phyloP scores from a whole-genome alignment of 2,113 vertebrate genomes.

The Aphyosemion australe region DNA sequence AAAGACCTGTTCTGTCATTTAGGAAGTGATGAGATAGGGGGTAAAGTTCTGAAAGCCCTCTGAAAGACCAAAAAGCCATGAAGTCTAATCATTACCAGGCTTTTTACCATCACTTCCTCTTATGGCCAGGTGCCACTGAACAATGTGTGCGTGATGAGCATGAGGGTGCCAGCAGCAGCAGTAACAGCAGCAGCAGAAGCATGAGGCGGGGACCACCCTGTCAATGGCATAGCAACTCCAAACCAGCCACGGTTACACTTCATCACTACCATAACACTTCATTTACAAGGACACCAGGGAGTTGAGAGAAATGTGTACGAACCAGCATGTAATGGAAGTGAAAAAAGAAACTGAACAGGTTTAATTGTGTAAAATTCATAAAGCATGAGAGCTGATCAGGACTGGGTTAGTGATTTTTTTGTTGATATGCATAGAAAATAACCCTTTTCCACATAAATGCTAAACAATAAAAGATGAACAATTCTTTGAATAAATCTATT shows the following conservation, averaged over 20 bases:
- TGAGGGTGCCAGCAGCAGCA: constrained; percentile 74
- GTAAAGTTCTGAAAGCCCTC: constrained; percentile 5
- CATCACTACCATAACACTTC: constrained; percentile 69
- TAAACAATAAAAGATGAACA: too few species aligned
- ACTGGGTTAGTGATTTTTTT: not conserved
- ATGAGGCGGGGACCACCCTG: constrained; percentile 68
- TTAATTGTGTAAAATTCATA: constrained; percentile 21
- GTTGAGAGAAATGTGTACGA: constrained; percentile 36
- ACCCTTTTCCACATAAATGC: too few species aligned
- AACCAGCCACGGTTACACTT: constrained; percentile 64
- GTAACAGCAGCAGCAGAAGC: constrained; percentile 30
- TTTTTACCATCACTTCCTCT: constrained; percentile 33
- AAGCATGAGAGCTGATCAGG: not conserved
- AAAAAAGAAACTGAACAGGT: constrained; percentile 13
- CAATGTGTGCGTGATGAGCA: constrained; percentile 72
- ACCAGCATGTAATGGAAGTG: not conserved
- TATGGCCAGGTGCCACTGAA: constrained; percentile 65
- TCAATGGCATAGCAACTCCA: constrained; percentile 59
- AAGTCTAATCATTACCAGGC: constrained; percentile 46
- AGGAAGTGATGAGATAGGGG: constrained; percentile 12
- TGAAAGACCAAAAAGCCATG: constrained; percentile 4
- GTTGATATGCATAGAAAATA: too few species aligned
- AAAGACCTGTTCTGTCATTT: constrained; percentile 3
- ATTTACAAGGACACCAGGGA: constrained; percentile 57
- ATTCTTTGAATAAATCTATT: not conserved